phyloP scores from a whole-genome alignment of 2,113 vertebrate genomes.

The human region DNA sequence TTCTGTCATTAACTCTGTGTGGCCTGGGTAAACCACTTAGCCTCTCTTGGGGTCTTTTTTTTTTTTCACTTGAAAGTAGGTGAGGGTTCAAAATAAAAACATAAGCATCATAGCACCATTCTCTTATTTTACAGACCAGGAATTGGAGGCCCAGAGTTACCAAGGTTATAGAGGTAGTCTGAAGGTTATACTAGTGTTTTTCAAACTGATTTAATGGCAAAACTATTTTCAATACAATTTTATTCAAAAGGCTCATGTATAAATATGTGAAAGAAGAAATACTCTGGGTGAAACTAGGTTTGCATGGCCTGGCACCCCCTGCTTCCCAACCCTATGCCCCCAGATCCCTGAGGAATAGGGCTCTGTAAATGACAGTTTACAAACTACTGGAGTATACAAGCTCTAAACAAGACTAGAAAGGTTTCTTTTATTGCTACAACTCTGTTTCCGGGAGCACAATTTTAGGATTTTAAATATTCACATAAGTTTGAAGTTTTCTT shows the following conservation, averaged over 20 bases:
- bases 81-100: not conserved
- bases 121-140: slow-evolving; percentile 46
- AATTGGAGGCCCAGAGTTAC: slow-evolving; percentile 55
- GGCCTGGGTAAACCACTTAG: not conserved
- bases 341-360: not conserved
- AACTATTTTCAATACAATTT: not conserved
- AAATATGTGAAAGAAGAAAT: not conserved
- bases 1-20: not conserved
- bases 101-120: not conserved
- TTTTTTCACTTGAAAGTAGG: not conserved
- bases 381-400: not conserved
- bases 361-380: not conserved
- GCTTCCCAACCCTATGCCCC: too few relatives aligned
- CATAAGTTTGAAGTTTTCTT: not conserved
- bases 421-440: not conserved
- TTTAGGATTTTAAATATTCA: not conserved
- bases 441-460: not conserved
- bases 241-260: not conserved
- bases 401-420: not conserved
- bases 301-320: not conserved
- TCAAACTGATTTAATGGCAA: not conserved
- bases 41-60: not conserved
- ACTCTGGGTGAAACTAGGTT: not conserved
- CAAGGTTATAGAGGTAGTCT: not conserved
- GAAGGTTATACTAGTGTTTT: not conserved